These are phyloP conservation scores for Polypedilum pembai DNA, from an alignment of 1,140 invertebrate genomes.

Conservation along the genomic window DNA sequence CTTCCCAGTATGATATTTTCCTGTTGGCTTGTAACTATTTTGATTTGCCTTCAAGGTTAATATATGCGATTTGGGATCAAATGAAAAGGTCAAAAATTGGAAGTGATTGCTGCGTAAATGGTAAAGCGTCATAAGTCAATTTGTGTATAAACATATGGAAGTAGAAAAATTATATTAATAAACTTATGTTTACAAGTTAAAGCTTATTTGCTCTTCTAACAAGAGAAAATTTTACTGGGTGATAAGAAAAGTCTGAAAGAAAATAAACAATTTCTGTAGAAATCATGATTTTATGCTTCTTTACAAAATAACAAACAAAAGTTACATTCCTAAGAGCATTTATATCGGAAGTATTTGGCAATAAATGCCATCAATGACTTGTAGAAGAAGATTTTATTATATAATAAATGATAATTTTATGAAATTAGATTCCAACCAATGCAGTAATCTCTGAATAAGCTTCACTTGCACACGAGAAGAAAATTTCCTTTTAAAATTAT, in stretches of 20 bases:
- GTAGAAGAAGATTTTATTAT: too few relatives aligned
- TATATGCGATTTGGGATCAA: too few relatives aligned
- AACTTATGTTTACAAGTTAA: too few relatives aligned
- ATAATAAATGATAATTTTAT: constrained; percentile 23
- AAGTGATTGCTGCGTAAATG: too few relatives aligned
- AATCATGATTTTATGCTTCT: not conserved
- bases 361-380: not conserved
- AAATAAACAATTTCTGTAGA: not conserved
- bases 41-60: too few relatives aligned
- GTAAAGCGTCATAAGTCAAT: too few relatives aligned
- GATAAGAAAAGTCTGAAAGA: not conserved
- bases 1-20: too few relatives aligned
- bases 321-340: not conserved
- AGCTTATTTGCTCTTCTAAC: too few relatives aligned
- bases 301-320: not conserved
- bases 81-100: too few relatives aligned
- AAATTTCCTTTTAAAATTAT: not conserved
- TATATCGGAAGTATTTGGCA: not conserved
- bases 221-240: not conserved
- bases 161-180: too few relatives aligned
- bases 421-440: constrained; percentile 15
- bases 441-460: not conserved
- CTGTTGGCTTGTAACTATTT: too few relatives aligned
- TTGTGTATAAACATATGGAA: too few relatives aligned
- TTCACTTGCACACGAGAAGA: not conserved